Evolutionary conservation across 2,888 invertebrate species (phyloP), one percentile per base, ranked within the genome.

Genomic region (Meteorus colon): DNA sequence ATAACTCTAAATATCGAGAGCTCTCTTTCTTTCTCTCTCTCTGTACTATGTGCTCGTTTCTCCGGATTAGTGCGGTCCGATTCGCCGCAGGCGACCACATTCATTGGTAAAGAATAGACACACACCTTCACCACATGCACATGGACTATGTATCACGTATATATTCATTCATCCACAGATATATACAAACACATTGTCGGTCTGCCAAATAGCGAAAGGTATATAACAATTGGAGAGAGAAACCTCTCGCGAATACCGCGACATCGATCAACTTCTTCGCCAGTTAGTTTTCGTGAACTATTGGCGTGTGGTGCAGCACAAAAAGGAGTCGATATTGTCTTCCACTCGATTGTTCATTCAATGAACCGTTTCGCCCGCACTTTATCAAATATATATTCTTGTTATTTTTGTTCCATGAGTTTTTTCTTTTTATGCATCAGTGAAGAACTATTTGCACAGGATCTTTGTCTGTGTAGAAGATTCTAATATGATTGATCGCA

Each of bases 1-100:
- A 84, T 86, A 86, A 86, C 84, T 86, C 85, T 83, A 84, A 86
- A 86, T 86, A 86, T 86, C 85, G 83, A 82, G 81, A 76, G 81
- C 79, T 79, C 80, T 27, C 41, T 34, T 8, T 34, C 8, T 34
- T 8, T 34, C 8, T 34, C 34, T 4, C 34, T 41, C 69, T 72
- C 76, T 72, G 73, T 29, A 71, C 45, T 74, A 48, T 65, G 79
- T 71, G 77, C 80, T 80, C 82, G 82, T 85, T 84, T 81, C 83
- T 80, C 75, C 79, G 81, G 83, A 86, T 86, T 85, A 86, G 82
- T 82, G 82, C 77, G 78, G 73, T 77, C 77, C 78, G 78, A 80
- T 79, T 82, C 55, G 69, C 76, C 70, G 55, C 71, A 48, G 66
- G 62, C 67, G 45, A 67, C 59, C 74, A 45, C 74, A 62, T 71